Conservation (phyloP, 1,140 invertebrate species). For the Drosophila bocki region DNA sequence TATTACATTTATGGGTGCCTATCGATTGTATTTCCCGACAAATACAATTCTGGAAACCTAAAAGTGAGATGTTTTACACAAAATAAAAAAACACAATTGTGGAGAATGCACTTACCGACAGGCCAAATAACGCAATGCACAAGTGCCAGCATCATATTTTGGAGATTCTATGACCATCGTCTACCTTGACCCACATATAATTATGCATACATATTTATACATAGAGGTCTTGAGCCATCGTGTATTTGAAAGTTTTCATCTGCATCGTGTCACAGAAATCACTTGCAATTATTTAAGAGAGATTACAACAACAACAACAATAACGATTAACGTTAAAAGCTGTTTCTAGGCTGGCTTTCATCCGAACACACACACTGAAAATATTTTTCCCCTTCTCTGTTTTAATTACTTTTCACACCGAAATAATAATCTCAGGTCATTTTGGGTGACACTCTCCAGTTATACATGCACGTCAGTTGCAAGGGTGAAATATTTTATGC, state of each 20-base stretch:
- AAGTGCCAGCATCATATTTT: slow-evolving; percentile 22
- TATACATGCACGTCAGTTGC: slow-evolving; percentile 1
- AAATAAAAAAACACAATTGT: neutral
- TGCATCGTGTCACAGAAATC: slow-evolving; percentile 11
- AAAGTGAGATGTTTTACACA: neutral
- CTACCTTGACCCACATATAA: slow-evolving; percentile 39
- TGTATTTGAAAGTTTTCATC: neutral
- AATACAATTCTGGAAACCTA: slow-evolving; percentile 15
- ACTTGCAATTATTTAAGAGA: slow-evolving; percentile 15
- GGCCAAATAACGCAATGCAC: slow-evolving; percentile 23
- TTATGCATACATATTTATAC: slow-evolving; percentile 15
- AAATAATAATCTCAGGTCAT: neutral
- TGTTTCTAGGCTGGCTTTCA: slow-evolving; percentile 11
- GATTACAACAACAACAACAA: neutral
- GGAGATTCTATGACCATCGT: slow-evolving; percentile 19
- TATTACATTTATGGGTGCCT: slow-evolving; percentile 9
- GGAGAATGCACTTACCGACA: slow-evolving; percentile 1
- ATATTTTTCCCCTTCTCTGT: neutral
- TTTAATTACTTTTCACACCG: neutral
- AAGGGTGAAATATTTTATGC: slow-evolving; percentile 8
- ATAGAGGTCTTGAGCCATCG: slow-evolving; percentile 2
- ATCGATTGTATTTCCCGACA: slow-evolving; percentile 1
- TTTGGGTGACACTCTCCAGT: neutral
- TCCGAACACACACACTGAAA: neutral
- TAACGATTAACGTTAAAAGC: neutral